Percentiles rank a stretch among this genome's conserved stretches.
phyloP scores from a whole-genome alignment of 2,888 invertebrate species.

The Pollenia labialis region DNA sequence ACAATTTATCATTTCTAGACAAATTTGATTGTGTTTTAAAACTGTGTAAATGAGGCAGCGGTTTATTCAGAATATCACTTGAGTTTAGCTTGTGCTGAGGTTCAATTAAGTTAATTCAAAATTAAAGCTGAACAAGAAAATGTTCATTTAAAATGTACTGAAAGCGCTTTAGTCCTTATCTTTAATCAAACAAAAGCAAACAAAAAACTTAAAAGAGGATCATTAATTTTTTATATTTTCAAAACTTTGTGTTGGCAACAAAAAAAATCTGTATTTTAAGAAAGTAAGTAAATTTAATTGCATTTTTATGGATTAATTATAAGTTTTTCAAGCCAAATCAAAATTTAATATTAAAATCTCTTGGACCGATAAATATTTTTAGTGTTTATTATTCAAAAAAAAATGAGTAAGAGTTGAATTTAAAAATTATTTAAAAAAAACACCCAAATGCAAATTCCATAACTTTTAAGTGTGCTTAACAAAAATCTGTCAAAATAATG shows the following conservation, averaged over 20 bases:
- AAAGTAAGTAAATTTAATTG: too few relatives aligned
- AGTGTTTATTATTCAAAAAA: too few relatives aligned
- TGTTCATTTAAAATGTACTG: background rate
- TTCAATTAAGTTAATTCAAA: slow-evolving; percentile 2
- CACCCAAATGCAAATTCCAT: too few relatives aligned
- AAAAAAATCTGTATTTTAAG: background rate
- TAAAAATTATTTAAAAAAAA: too few relatives aligned
- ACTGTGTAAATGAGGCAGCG: slow-evolving; percentile 24
- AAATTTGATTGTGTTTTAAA: slow-evolving; percentile 37
- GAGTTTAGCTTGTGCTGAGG: slow-evolving; percentile 30
- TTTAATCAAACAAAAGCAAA: too few relatives aligned
- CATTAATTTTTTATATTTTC: background rate
- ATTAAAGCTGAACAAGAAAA: background rate
- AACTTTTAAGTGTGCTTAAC: too few relatives aligned
- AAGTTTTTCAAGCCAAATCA: too few relatives aligned
- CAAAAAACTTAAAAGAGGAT: background rate
- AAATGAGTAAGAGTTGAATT: too few relatives aligned
- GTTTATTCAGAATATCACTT: slow-evolving; percentile 26
- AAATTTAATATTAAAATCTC: too few relatives aligned
- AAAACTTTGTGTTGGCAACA: background rate
- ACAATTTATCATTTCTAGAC: slow-evolving; percentile 38
- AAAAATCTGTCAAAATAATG: too few relatives aligned
- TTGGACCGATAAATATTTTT: too few relatives aligned
- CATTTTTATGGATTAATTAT: too few relatives aligned
- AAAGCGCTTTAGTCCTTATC: background rate